A percentile compares a stretch with the other conserved stretches of the same genome.
Evolutionary conservation across 2,113 vertebrate species (phyloP).

Genomic region (Tringa solitaria): DNA sequence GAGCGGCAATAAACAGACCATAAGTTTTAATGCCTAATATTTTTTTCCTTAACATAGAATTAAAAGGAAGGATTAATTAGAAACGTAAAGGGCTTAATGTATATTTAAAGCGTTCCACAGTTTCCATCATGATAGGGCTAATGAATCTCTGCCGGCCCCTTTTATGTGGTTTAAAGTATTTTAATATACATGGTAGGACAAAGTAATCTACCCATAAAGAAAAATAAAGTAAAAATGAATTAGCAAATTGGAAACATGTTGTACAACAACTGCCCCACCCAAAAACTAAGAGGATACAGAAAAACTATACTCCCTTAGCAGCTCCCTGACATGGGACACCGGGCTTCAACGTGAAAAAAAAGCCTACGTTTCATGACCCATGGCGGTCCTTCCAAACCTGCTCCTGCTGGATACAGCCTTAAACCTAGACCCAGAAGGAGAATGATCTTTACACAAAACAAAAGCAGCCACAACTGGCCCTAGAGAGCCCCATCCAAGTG

Average conservation of each 20-base stretch:
- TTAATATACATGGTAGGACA: not conserved
- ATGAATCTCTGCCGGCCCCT: not conserved
- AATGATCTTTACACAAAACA: conserved; percentile 38
- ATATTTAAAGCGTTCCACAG: not conserved
- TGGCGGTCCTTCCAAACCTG: not conserved
- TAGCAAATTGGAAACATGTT: conserved; percentile 12
- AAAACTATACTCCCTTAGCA: not conserved
- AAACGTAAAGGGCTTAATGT: not conserved
- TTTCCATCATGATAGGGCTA: conserved; percentile 12
- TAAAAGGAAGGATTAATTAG: no score
- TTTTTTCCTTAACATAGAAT: no score
- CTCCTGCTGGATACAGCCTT: not conserved
- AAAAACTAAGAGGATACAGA: not conserved
- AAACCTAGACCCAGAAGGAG: not conserved
- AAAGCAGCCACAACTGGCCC: not conserved
- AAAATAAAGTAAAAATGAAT: conserved; percentile 33
- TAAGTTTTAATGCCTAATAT: conserved; percentile 2
- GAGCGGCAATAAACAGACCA: not conserved
- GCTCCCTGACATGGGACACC: not conserved
- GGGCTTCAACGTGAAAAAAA: not conserved
- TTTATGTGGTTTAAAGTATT: conserved; percentile 44
- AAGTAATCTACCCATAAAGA: not conserved
- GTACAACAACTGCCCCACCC: not conserved
- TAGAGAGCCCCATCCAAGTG: conserved; percentile 9
- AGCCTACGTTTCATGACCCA: not conserved